Conservation (phyloP, 1,140 invertebrate species). For the Papilio helenus region DNA sequence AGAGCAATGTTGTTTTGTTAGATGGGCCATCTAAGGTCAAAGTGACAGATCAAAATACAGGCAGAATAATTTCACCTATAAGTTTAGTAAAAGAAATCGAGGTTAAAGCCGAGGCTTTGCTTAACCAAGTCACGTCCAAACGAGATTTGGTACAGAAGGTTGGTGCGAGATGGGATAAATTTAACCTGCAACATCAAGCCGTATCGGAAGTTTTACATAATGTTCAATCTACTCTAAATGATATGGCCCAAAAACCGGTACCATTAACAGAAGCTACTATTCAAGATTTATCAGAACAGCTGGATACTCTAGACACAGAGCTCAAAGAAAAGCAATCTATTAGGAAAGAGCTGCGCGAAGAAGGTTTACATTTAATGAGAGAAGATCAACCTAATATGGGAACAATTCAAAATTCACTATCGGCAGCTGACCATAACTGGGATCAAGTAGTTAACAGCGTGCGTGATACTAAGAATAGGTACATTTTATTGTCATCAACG, state of each 20-base stretch:
- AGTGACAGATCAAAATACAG: conserved; percentile 87
- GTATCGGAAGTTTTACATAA: conserved; percentile 85
- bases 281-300: conserved; percentile 83
- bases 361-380: conserved; percentile 90
- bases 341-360: conserved; percentile 82
- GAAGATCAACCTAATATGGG: conserved; percentile 91
- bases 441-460: conserved; percentile 90
- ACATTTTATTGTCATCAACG: conserved; percentile 87
- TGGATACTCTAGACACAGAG: conserved; percentile 78
- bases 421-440: conserved; percentile 90
- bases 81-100: conserved; percentile 88
- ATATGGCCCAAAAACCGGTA: conserved; percentile 83
- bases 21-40: conserved; percentile 87
- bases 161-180: conserved; percentile 87
- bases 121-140: conserved; percentile 86
- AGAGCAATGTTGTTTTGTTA: conserved; percentile 86
- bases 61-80: conserved; percentile 87
- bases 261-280: conserved; percentile 85
- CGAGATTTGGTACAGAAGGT: conserved; percentile 87
- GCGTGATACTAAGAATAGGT: conserved; percentile 89
- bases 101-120: conserved; percentile 85
- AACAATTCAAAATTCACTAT: conserved; percentile 90
- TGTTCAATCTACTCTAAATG: conserved; percentile 82
- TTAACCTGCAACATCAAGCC: conserved; percentile 86
- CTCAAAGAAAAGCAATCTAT: conserved; percentile 78